Percentiles rank a stretch among this genome's conserved stretches.
Evolutionary conservation across 92 coral and sea anemone genomes (phyloP).

Genomic region (Siderastrea siderea): DNA sequence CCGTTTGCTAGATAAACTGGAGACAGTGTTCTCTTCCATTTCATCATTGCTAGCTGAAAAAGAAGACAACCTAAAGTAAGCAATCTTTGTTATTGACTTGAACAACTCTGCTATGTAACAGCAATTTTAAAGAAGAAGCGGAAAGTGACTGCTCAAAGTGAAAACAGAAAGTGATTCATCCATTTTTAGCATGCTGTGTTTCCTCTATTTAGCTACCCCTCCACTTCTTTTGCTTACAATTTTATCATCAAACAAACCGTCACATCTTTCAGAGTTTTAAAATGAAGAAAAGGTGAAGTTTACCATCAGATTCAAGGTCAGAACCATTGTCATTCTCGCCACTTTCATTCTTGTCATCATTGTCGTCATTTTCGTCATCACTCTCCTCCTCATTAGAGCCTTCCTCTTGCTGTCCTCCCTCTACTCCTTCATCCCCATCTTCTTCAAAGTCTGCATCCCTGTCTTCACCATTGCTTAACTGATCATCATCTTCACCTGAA

Average conservation of each 20-base stretch:
- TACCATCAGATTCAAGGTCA: conserved; percentile 55
- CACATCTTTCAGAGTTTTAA: background rate
- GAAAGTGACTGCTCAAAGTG: no score
- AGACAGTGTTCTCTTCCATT: background rate
- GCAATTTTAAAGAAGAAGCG: no score
- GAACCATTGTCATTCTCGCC: conserved; percentile 45
- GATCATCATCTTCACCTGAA: conserved; percentile 9
- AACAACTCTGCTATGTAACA: background rate
- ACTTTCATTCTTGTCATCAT: conserved; percentile 59
- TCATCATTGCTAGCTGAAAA: conserved; percentile 29
- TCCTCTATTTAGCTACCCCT: background rate
- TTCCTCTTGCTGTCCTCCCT: conserved; percentile 35
- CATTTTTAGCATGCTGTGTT: no score
- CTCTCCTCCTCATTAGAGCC: conserved; percentile 33
- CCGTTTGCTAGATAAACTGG: background rate
- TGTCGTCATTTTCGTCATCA: conserved; percentile 45
- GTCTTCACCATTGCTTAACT: background rate
- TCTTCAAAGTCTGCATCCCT: background rate
- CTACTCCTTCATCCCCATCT: conserved; percentile 22
- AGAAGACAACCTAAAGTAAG: background rate
- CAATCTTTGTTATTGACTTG: background rate
- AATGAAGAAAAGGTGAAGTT: background rate
- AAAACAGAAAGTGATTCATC: no score
- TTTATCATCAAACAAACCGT: no score
- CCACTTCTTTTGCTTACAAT: background rate